A percentile compares a stretch with the other conserved stretches of the same genome.
Conservation (phyloP, 2,888 invertebrate species). For the Agriopis leucophaearia region DNA sequence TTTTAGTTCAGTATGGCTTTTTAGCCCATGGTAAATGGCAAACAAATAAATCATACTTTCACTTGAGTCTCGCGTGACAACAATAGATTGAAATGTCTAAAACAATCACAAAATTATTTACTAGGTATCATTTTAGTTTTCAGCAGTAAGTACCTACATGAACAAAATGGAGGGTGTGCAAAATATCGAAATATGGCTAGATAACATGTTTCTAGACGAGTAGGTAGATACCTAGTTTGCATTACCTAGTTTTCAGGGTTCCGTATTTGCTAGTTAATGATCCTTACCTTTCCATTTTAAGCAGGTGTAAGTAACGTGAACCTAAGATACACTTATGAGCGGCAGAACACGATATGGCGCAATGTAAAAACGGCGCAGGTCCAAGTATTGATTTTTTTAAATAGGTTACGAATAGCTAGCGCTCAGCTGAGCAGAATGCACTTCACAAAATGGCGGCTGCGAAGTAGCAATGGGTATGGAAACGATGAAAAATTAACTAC, state of each 20-base stretch:
- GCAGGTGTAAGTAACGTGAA: background rate
- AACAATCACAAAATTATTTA: background rate
- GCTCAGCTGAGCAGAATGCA: slow-evolving; percentile 69
- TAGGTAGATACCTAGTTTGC: background rate
- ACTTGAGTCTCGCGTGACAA: background rate
- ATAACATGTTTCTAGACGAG: background rate
- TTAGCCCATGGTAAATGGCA: background rate
- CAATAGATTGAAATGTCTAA: background rate
- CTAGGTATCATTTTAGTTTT: background rate
- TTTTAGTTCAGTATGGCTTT: too few relatives aligned
- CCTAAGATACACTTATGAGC: background rate
- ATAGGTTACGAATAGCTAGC: slow-evolving; percentile 68
- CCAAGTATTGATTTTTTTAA: slow-evolving; percentile 51
- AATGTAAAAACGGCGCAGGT: slow-evolving; percentile 20
- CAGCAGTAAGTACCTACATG: background rate
- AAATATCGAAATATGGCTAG: background rate
- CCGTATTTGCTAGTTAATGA: background rate
- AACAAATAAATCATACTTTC: background rate
- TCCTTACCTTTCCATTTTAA: slow-evolving; percentile 20
- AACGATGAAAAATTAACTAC: slow-evolving; percentile 29
- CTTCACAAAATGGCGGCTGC: slow-evolving; percentile 85
- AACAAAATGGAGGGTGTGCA: background rate
- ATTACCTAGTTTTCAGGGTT: background rate
- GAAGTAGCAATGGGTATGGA: slow-evolving; percentile 47
- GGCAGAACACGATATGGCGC: slow-evolving; percentile 7